These are phyloP conservation scores for Dipodomys ordii DNA, from an alignment of 2,113 vertebrate species.

Conservation along the genomic window DNA sequence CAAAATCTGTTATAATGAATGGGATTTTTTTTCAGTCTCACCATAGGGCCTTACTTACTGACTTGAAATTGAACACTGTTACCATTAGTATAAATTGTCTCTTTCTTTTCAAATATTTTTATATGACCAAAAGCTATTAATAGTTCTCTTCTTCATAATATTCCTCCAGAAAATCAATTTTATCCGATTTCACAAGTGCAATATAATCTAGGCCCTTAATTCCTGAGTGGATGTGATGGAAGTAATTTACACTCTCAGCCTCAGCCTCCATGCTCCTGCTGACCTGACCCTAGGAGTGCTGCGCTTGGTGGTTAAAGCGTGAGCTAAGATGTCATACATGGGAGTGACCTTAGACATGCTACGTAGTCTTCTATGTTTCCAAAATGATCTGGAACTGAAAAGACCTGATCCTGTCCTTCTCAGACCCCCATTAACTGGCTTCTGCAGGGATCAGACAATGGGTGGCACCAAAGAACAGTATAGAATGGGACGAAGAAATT, in stretches of 20 bases:
- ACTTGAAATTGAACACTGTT: constrained; percentile 55
- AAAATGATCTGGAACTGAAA: too few species aligned
- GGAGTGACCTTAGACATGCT: too few species aligned
- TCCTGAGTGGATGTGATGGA: not conserved
- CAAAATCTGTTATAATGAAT: constrained; percentile 47
- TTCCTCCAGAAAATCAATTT: constrained; percentile 27
- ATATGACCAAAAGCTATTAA: constrained; percentile 23
- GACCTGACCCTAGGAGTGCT: too few species aligned
- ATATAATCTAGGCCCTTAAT: not conserved
- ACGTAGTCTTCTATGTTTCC: too few species aligned
- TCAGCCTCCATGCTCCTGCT: too few species aligned
- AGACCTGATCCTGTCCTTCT: not conserved
- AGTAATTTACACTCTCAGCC: too few species aligned
- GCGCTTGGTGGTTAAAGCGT: too few species aligned
- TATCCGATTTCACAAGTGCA: not conserved
- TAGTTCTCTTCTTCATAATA: constrained; percentile 39
- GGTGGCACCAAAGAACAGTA: not conserved
- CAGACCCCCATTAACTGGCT: not conserved
- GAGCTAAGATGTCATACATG: too few species aligned
- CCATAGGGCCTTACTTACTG: constrained; percentile 25
- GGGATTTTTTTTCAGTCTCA: not conserved
- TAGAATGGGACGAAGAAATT: not conserved
- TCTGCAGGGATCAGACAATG: not conserved
- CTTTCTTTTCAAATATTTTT: constrained; percentile 55
- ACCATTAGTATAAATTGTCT: constrained; percentile 12